Conservation (phyloP, 1,140 invertebrate species). For the Dinoponera quadriceps region DNA sequence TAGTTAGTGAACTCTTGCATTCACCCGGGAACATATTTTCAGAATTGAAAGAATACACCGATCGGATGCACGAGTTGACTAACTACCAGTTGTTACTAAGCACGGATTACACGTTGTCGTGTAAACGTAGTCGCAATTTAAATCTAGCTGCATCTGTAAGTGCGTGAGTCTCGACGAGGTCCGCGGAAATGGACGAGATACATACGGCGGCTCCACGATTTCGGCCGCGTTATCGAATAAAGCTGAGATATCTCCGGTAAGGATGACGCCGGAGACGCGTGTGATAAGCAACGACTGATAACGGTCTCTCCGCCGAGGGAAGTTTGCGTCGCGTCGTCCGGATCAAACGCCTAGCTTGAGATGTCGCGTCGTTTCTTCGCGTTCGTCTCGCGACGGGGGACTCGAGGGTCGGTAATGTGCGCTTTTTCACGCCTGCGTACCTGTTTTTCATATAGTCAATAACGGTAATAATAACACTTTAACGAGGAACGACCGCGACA, state of each 20-base stretch:
- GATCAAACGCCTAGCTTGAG: conserved; percentile 10
- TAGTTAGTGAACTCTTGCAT: no score
- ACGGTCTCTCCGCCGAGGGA: conserved; percentile 17
- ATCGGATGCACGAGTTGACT: no score
- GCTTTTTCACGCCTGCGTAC: conserved; percentile 16
- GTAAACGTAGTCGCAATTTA: no score
- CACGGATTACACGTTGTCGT: no score
- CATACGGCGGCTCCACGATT: background rate
- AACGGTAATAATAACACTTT: conserved; percentile 11
- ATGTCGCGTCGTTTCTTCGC: conserved; percentile 1
- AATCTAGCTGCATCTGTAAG: no score
- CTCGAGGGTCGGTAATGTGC: conserved; percentile 5
- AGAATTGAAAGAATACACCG: no score
- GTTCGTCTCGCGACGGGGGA: background rate
- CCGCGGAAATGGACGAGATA: no score
- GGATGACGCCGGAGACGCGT: background rate
- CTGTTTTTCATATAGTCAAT: conserved; percentile 54
- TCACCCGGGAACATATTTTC: no score
- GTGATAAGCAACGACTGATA: conserved; percentile 58
- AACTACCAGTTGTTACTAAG: no score
- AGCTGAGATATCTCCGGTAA: background rate
- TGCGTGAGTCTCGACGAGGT: background rate
- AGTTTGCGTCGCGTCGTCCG: conserved; percentile 8
- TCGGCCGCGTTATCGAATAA: background rate
- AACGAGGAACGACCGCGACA: conserved; percentile 4